Evolutionary conservation across 2,888 invertebrate species (phyloP), one percentile per base, ranked within the genome.

Genomic region (Iphiclides podalirius): DNA sequence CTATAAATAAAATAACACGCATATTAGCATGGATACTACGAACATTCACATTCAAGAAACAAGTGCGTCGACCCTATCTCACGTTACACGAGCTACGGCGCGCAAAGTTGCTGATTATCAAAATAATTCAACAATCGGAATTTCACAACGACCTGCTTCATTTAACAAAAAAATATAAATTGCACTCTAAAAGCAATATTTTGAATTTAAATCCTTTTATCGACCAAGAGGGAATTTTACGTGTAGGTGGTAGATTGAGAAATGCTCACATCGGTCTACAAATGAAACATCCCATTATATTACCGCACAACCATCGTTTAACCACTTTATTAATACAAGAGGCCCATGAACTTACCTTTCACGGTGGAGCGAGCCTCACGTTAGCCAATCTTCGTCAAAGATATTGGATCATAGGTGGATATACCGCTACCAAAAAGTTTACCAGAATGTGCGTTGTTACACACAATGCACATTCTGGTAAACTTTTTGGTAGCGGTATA

Each of bases 301-400:
- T 59, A 20, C 60, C 54, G 16, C 26, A 12, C 31, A 40, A 51
- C 16, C 17, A 15, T 36, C 16, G n/a, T 9, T 20, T 61, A 11
- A 52, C 52, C 1, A 45, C 47, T 6, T 16, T 60, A 13, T 38
- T 61, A 26, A 16, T 64, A n/a, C 1, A 8, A 0, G 52, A 62
- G 23, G 58, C 59, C 0, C 58, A 62, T 20, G 0, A 13, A 0
- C 44, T 43, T 13, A 56, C 58, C 33, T 20, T 65, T 1, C 67
- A 67, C 45, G 65, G 65, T 2, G 63, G 62, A 7, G 52, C 55
- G 2, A 59, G 58, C n/a, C 2, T 60, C 0, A 61, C 57, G 45
- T 11, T 61, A 0, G 58, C 52, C 39, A 61, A 48, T 20, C 7
- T 66, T 4, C 38, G 59, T 14, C 28, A 51, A 0, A 55, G 50